Conservation (phyloP, 2,888 invertebrate genomes). For the Osmoderma eremita region DNA sequence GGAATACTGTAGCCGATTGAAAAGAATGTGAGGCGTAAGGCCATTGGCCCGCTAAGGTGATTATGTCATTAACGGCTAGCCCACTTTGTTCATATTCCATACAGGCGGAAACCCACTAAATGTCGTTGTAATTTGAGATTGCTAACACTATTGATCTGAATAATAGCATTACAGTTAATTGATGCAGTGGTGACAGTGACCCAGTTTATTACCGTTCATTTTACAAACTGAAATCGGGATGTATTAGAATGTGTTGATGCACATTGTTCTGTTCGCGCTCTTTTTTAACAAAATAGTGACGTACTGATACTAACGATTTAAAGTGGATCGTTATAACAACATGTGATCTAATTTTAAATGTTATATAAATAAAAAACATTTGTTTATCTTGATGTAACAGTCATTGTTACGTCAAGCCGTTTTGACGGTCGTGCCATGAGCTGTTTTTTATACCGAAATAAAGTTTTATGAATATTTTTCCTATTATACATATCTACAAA, state of each 20-base stretch:
- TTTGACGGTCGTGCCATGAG: no score
- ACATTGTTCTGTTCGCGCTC: background rate
- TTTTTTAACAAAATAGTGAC: background rate
- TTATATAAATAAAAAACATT: no score
- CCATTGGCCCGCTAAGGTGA: slow-evolving; percentile 20
- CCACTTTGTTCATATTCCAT: background rate
- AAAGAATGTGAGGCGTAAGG: slow-evolving; percentile 1
- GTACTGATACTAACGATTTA: background rate
- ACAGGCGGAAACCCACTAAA: slow-evolving; percentile 11
- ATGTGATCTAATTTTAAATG: background rate
- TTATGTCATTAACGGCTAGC: slow-evolving; percentile 5
- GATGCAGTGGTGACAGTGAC: slow-evolving; percentile 21
- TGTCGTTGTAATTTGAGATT: background rate
- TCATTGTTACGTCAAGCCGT: no score
- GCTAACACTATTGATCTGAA: slow-evolving; percentile 4
- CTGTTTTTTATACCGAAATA: no score
- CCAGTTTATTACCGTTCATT: slow-evolving; percentile 17
- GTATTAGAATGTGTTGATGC: background rate
- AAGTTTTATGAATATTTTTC: no score
- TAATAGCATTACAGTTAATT: background rate
- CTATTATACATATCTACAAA: no score
- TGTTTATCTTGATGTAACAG: no score
- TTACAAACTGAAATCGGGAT: background rate
- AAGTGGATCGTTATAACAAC: background rate
- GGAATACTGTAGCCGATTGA: background rate